Percentiles rank a stretch among this genome's conserved stretches.
Evolutionary conservation across 2,113 vertebrate genomes (phyloP).

Genomic region (Zapornia atra): DNA sequence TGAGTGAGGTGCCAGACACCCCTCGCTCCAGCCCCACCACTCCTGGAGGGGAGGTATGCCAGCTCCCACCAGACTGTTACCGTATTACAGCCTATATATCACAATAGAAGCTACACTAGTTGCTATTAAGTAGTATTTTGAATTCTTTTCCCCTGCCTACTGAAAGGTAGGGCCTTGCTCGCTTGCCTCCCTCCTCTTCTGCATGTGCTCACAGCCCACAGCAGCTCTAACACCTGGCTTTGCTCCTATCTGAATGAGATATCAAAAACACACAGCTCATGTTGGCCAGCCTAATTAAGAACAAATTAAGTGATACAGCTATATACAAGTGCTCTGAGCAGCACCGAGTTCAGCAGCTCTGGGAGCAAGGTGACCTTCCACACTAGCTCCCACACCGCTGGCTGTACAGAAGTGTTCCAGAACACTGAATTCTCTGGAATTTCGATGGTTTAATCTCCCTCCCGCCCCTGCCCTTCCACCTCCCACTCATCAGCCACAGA

Average conservation of each 20-base stretch:
- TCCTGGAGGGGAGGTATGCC: not conserved
- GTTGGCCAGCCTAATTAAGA: not conserved
- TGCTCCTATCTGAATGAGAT: not conserved
- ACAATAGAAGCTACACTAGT: no score
- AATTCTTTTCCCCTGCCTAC: not conserved
- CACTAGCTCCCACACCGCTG: not conserved
- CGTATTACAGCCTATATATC: not conserved
- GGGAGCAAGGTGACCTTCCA: not conserved
- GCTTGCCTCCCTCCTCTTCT: not conserved
- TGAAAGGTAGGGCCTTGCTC: not conserved
- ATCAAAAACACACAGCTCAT: not conserved
- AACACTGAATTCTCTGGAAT: not conserved
- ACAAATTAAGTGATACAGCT: constrained; percentile 4
- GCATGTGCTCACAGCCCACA: not conserved
- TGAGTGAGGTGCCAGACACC: accelerated
- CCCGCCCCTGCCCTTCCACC: not conserved
- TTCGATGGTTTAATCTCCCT: constrained; percentile 10
- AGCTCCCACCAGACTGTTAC: not conserved
- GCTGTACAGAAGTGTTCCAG: not conserved
- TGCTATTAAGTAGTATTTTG: not conserved
- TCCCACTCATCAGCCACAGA: constrained; percentile 1
- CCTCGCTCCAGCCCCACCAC: not conserved
- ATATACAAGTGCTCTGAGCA: not conserved
- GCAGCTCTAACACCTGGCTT: not conserved
- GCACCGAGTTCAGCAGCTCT: not conserved